A percentile compares a stretch with the other conserved stretches of the same genome.
These are phyloP conservation scores for Lasiurus borealis DNA, from an alignment of 2,113 vertebrate genomes.

Conservation along the genomic window DNA sequence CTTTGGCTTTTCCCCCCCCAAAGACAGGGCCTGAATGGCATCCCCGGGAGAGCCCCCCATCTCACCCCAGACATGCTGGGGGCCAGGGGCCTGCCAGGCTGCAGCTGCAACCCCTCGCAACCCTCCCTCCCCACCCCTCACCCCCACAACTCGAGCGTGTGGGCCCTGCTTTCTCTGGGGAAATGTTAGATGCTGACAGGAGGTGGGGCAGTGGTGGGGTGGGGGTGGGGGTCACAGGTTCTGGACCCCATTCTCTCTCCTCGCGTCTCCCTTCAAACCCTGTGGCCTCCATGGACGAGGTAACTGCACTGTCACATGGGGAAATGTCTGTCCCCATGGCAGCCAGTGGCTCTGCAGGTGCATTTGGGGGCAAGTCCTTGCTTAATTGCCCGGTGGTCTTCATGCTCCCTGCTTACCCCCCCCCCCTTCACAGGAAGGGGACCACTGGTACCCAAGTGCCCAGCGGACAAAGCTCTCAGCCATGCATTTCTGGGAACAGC, in stretches of 20 bases:
- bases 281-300: neutral
- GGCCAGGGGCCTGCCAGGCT: constrained; percentile 37
- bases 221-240: neutral
- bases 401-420: too few species aligned
- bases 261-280: neutral
- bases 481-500: neutral
- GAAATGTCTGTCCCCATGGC: neutral
- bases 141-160: neutral
- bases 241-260: neutral
- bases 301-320: neutral
- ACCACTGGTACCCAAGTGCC: neutral
- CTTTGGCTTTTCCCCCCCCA: constrained; percentile 57
- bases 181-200: neutral
- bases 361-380: accelerated
- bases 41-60: constrained; percentile 66
- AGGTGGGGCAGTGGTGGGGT: neutral
- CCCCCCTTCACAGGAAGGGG: neutral
- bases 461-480: neutral
- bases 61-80: constrained; percentile 54
- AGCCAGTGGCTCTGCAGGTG: neutral
- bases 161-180: constrained; percentile 21
- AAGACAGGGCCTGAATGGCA: constrained; percentile 78
- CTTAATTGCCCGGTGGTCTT: neutral
- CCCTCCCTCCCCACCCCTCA: neutral
- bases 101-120: constrained; percentile 56